phyloP scores from a whole-genome alignment of 2,113 vertebrate species.

The Tupaia chinensis region DNA sequence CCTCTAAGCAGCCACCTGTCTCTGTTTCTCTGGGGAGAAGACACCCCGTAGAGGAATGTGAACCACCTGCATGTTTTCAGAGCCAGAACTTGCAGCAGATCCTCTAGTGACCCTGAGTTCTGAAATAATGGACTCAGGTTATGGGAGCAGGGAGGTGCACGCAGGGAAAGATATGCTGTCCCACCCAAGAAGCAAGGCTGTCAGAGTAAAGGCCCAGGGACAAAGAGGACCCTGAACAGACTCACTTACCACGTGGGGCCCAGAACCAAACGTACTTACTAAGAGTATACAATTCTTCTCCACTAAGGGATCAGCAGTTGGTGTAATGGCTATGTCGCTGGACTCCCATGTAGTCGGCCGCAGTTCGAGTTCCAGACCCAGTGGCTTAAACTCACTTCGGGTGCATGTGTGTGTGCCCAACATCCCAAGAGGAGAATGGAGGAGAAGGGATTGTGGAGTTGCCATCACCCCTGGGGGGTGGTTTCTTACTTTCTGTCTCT shows the following conservation, averaged over 20 bases:
- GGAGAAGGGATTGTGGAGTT: too few relatives aligned
- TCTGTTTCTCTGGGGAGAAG: neutral
- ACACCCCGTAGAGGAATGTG: neutral
- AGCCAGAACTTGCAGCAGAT: neutral
- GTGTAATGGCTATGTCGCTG: too few relatives aligned
- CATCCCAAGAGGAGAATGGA: too few relatives aligned
- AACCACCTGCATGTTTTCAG: neutral
- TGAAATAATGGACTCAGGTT: neutral
- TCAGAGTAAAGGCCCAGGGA: neutral
- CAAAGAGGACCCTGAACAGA: neutral
- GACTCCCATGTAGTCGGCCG: too few relatives aligned
- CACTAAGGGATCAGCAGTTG: too few relatives aligned
- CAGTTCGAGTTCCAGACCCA: too few relatives aligned
- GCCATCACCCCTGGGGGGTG: too few relatives aligned
- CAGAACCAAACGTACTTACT: neutral
- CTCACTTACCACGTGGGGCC: rapidly evolving
- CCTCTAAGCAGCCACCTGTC: neutral
- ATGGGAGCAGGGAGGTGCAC: neutral
- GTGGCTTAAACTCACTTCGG: too few relatives aligned
- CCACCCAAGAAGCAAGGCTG: neutral
- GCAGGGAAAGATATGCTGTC: neutral
- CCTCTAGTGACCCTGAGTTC: neutral
- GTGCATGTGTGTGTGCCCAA: too few relatives aligned
- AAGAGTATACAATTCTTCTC: neutral
- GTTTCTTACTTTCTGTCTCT: too few relatives aligned